Conservation (phyloP, 2,113 vertebrate genomes). For the Plotosus lineatus region DNA sequence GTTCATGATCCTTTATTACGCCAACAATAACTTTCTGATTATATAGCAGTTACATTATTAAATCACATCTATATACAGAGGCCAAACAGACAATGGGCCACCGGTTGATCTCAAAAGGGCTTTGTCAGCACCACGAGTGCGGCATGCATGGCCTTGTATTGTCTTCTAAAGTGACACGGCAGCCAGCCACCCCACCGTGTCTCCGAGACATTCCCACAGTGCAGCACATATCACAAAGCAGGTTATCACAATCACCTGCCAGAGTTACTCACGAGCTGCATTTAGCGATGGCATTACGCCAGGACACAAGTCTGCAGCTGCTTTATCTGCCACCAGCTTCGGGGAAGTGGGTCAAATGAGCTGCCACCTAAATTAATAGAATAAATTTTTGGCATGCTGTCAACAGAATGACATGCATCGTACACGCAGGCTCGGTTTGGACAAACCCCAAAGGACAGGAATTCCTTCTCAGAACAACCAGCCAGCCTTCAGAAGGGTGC, state of each 20-base stretch:
- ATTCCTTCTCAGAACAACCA: conserved; percentile 48
- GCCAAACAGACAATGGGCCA: background rate
- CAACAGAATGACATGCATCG: conserved; percentile 14
- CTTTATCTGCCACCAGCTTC: conserved; percentile 39
- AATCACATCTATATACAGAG: conserved; percentile 20
- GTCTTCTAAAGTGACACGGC: conserved; percentile 18
- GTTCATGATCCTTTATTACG: background rate
- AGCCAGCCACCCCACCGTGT: conserved; percentile 1
- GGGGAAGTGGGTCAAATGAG: conserved; percentile 43
- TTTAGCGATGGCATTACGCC: conserved; percentile 38
- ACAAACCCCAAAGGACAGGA: conserved; percentile 11
- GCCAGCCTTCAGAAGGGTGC: conserved; percentile 34
- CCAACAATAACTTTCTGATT: conserved; percentile 16
- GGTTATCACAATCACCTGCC: conserved; percentile 51
- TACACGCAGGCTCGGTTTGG: conserved; percentile 23
- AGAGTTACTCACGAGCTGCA: conserved; percentile 39
- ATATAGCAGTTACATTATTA: conserved; percentile 29
- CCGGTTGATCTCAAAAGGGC: conserved; percentile 5
- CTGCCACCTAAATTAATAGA: conserved; percentile 47
- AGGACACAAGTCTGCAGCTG: conserved; percentile 17
- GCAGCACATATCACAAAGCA: conserved; percentile 35
- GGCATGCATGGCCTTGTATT: conserved; percentile 26
- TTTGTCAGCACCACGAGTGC: conserved; percentile 28
- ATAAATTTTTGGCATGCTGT: conserved; percentile 23
- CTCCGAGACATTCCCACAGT: conserved; percentile 6